Evolutionary conservation across 1,140 invertebrate species (phyloP), one percentile per base, ranked within the genome.

Genomic region (Whitmania pigra): DNA sequence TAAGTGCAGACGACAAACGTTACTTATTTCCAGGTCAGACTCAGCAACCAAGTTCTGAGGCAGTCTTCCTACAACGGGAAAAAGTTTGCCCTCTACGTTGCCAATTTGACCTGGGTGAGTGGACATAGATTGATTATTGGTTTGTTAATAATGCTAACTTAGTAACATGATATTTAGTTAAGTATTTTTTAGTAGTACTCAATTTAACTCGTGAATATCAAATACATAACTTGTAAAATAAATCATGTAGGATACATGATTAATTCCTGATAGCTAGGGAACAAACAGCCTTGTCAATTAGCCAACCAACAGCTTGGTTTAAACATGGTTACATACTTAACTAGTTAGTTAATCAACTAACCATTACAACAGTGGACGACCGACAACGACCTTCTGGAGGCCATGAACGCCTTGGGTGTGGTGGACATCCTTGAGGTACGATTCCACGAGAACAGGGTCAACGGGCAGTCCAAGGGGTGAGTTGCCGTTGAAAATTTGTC

Each of bases 401-500:
- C 90, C 3, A 86, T 97, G 72, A 86, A 87, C 67, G 88, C 88
- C 74, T 85, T 97, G 75, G 95, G 94, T 27, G 89, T 98, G 4
- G 87, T 85, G 73, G 97, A 99, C 82, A 89, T 99, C 76, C 86
- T 95, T 75, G 97, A 99, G 81, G 93, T 99, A 18, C 98, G 98
- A 83, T 99, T 99, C 83, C 97, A 97, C 85, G 96, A 99, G 84
- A 99, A 99, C 84, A 87, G 96, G 77, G 91, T 92, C 17, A 99
- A 99, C 86, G 97, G 97, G 36, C 96, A 99, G 82, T 97, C 93
- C 0, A 99, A 99, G 86, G 97, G 97, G 57, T 85, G 76, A 74
- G 76, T 63, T 1, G 15, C 9, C n/a, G 54, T 13, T 43, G 40
- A 5, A 43, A 67, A 60, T 73, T 49, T 53, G 53, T 25, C 18